Base-by-base conservation (phyloP, 2,113 vertebrate species). In the Nyctibius bracteatus region DNA sequence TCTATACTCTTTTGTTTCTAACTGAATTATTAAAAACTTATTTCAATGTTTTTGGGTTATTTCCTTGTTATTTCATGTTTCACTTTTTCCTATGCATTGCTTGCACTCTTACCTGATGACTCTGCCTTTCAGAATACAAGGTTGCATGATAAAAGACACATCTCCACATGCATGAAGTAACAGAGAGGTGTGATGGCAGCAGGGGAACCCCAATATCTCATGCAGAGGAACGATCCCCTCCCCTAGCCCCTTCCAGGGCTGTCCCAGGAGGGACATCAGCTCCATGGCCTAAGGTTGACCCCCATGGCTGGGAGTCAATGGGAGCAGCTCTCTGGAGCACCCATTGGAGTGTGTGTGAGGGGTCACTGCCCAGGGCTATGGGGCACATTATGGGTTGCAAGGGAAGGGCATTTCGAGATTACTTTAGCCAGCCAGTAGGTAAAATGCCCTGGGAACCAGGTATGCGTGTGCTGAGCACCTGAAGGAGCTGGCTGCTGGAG, bases 151-250 rank as follows among this genome's bases (percentile, higher is more conserved):
- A 49, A 47, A 67, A 58, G 18, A 14, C 8, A 20, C 14, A 7
- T 52, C 12, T 61, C 46, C 21, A 44, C 0, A 0, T 28, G 9
- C 0, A 0, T 22, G 31, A 46, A 66, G 57, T 44, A 73, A 19
- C 11, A 54, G 27, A 47, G 49, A 49, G 11, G 4, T 0, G 1
- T 63, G 23, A 54, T 0, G 2, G 24, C 35, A 35, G 10, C 20
- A 7, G 9, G 27, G 37, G 12, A 62, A 3, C 18, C 11, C n/a
- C 31, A 8, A 1, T 39, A 30, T 73, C 28, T 86, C 33, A 19
- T n/a, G 27, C 39, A 16, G n/a, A 46, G 39, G 17, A 46, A 61
- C 24, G 7, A 35, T 11, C 24, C 18, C n/a, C 16, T 62, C 25
- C 31, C 47, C 17, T 22, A 11, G 30, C 30, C 46, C 18, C 5